Evolutionary conservation across 1,140 invertebrate species (phyloP), one percentile per base, ranked within the genome.

Genomic region (Nebria ingens): DNA sequence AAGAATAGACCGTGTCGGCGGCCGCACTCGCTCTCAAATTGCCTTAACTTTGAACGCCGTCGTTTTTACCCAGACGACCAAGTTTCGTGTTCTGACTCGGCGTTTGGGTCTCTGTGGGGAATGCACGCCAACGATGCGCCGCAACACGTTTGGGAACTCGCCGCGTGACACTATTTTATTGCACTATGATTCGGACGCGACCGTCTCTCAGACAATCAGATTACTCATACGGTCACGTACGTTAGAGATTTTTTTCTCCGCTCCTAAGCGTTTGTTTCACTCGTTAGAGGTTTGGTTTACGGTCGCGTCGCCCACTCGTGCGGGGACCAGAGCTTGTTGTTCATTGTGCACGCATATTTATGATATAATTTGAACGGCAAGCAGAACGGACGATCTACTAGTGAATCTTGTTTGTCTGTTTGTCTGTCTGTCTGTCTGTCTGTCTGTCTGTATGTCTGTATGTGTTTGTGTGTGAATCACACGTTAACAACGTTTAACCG

Each of bases 1-100:
- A 62, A 64, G 61, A 64, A 62, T 61, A 61, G 61, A 62, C 59
- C 56, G 57, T 58, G 56, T 61, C 62, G 61, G 61, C 50, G 3
- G 40, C 6, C 40, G 15, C 40, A 17, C 40, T 45, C 25, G 25
- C 25, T 34, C 25, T n/a, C 6, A 34, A 34, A 34, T n/a, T n/a
- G 25, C n/a, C n/a, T 34, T 34, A 34, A 34, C 6, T 9, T 34
- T n/a, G 25, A 34, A 34, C 25, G 6, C 25, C n/a, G n/a, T n/a
- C n/a, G 25, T 34, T 34, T 34, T 34, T 34, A 34, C 25, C 25
- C 25, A n/a, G 25, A 34, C 25, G 25, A n/a, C 25, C 25, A n/a
- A 34, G 25, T 34, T 34, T 34, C 25, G 25, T 34, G 25, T 34
- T n/a, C 25, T 6, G 25, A 34, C 25, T 6, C 25, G n/a, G 25